Conservation (phyloP, 2,797 vertebrate genomes). For the Mormyrus hasselquistii region DNA sequence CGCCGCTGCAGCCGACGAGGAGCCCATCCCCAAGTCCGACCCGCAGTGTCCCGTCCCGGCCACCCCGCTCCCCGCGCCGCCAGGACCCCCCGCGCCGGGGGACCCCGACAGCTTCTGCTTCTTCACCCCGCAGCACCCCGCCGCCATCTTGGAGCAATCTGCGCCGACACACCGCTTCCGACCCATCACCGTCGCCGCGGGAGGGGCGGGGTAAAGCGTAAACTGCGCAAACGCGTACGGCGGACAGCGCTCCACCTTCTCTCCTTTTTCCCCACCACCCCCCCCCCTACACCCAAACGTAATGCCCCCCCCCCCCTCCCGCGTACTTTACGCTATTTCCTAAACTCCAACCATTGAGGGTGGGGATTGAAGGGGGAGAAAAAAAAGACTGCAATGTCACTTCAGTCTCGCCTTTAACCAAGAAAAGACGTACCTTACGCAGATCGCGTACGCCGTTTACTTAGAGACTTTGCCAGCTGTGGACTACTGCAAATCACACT, state of each 20-base stretch:
- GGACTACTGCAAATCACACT: slow-evolving; percentile 31
- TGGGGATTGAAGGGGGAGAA: slow-evolving; percentile 10
- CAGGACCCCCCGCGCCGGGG: slow-evolving; percentile 86
- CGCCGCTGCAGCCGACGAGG: slow-evolving; percentile 67
- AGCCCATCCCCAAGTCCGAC: slow-evolving; percentile 78
- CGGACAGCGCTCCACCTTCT: slow-evolving; percentile 71
- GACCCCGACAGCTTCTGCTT: slow-evolving; percentile 99
- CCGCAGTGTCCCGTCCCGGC: slow-evolving; percentile 81
- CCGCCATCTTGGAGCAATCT: slow-evolving; percentile 99
- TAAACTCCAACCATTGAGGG: slow-evolving; percentile 14
- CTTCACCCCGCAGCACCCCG: slow-evolving; percentile 99
- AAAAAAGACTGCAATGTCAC: slow-evolving; percentile 68
- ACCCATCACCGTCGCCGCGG: slow-evolving; percentile 88
- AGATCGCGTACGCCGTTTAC: slow-evolving; percentile 46
- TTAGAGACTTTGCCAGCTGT: slow-evolving; percentile 31
- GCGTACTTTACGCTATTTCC: slow-evolving; percentile 37
- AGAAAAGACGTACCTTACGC: slow-evolving; percentile 54
- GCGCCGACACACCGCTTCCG: slow-evolving; percentile 95
- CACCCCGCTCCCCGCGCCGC: slow-evolving; percentile 75
- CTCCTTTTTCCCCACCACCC: slow-evolving; percentile 54
- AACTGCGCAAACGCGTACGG: slow-evolving; percentile 71
- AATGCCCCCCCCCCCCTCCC: slow-evolving; percentile 13
- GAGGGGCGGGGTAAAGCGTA: slow-evolving; percentile 74
- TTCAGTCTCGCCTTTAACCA: slow-evolving; percentile 47
- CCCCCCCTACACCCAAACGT: slow-evolving; percentile 17